Evolutionary conservation across 2,113 vertebrate species (phyloP).

Genomic region (Jaculus jaculus): DNA sequence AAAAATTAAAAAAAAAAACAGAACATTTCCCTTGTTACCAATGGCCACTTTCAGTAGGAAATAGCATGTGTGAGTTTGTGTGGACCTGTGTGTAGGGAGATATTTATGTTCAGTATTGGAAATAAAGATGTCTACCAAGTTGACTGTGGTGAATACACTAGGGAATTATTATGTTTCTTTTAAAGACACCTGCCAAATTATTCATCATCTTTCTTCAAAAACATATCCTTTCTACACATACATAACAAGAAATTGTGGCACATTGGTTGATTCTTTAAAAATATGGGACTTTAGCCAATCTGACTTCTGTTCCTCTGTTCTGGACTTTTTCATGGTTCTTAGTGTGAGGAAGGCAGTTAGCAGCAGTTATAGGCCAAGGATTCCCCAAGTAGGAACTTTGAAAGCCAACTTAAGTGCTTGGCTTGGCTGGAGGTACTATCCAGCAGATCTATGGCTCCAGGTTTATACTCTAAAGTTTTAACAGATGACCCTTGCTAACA

Average conservation of each 20-base stretch:
- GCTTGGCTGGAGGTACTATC: not conserved
- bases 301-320: not conserved
- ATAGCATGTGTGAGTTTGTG: not conserved
- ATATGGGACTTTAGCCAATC: not conserved
- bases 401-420: not conserved
- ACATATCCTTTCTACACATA: not conserved
- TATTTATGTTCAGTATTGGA: not conserved
- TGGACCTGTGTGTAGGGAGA: not conserved
- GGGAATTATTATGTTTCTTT: not conserved
- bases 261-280: not conserved
- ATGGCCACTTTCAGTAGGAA: not conserved
- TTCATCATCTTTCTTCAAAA: not conserved
- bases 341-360: not conserved
- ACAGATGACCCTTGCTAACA: not conserved
- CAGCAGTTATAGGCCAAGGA: not conserved
- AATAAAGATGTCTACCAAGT: not conserved
- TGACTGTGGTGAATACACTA: not conserved
- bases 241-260: not conserved
- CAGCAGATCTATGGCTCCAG: not conserved
- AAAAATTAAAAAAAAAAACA: too few species aligned
- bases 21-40: not conserved
- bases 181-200: not conserved
- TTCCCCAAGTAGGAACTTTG: not conserved
- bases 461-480: not conserved
- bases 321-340: not conserved